A percentile compares a stretch with the other conserved stretches of the same genome.
These are phyloP conservation scores for Heliconius ismenius DNA, from an alignment of 2,888 invertebrate species.

Conservation along the genomic window DNA sequence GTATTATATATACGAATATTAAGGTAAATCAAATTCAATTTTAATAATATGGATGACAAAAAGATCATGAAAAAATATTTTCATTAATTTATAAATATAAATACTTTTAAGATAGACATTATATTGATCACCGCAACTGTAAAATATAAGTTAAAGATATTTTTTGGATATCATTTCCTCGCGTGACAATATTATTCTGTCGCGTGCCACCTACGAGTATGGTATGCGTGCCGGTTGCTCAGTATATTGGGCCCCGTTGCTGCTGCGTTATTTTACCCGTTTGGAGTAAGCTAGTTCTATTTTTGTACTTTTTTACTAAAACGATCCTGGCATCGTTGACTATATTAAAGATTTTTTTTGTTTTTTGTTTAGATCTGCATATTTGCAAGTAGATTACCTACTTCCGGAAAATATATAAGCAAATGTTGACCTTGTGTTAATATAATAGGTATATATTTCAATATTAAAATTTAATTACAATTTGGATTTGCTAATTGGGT, in stretches of 20 bases:
- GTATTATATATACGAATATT: too few relatives aligned
- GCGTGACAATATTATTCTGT: constrained; percentile 26
- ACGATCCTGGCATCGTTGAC: constrained; percentile 12
- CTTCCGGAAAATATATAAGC: background rate
- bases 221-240: constrained; percentile 24
- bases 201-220: constrained; percentile 19
- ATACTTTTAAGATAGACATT: background rate
- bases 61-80: background rate
- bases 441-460: too few relatives aligned
- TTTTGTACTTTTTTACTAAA: constrained; percentile 15
- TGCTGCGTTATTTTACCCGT: constrained; percentile 21
- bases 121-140: background rate
- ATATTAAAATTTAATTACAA: too few relatives aligned
- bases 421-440: background rate
- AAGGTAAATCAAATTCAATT: too few relatives aligned
- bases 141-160: constrained; percentile 20
- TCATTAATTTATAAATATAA: background rate
- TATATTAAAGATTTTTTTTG: constrained; percentile 9
- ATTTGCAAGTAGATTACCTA: background rate
- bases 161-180: constrained; percentile 20
- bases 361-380: background rate
- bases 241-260: constrained; percentile 18
- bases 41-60: too few relatives aligned
- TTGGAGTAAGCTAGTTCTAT: constrained; percentile 15
- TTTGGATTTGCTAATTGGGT: too few relatives aligned